Base-by-base conservation (phyloP, 2,888 invertebrate genomes). In the Ashinkailepas kermadecensis region DNA sequence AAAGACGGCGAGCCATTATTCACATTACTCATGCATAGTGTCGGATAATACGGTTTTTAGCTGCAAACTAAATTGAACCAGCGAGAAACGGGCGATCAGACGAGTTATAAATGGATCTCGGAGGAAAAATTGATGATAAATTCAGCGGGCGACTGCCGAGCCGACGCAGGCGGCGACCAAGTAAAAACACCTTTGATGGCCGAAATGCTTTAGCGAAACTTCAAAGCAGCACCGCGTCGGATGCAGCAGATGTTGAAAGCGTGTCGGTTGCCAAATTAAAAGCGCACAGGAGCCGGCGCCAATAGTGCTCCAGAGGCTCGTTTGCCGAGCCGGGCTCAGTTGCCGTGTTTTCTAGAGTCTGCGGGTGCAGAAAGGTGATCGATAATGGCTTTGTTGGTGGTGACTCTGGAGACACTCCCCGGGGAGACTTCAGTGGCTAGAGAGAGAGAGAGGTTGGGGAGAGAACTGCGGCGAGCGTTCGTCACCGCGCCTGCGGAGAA, bases 11-110 rank as follows among this genome's bases (percentile, higher is more conserved):
- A 21, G 56, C 10, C 74, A 56, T 56, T 74, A 74, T 74, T 74
- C 74, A 56, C 74, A 74, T 74, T 23, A 74, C 74, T 74, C 74
- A 74, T 74, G 74, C 74, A 74, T 74, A 56, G 74, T 74, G 74
- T 74, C 74, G 21, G 74, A 74, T 74, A 74, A 74, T 74, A 74
- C 56, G 74, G 54, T 74, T 74, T 74, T 74, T 74, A 54, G 74
- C 56, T 74, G 74, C 54, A 74, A 74, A 54, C 74, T 74, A 74
- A 74, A 74, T 74, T 74, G 74, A 74, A 74, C 54, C 74, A 18
- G 54, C 54, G 74, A 74, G 74, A 56, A 74, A 74, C 39, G 74
- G 23, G 56, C 56, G 74, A 74, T 74, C 74, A 74, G 74, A 3
- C 21, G 8, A 54, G 54, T 74, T 56, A 74, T 74, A 74, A 74